phyloP scores from a whole-genome alignment of 2,888 invertebrate genomes.

The Aethes cnicana region DNA sequence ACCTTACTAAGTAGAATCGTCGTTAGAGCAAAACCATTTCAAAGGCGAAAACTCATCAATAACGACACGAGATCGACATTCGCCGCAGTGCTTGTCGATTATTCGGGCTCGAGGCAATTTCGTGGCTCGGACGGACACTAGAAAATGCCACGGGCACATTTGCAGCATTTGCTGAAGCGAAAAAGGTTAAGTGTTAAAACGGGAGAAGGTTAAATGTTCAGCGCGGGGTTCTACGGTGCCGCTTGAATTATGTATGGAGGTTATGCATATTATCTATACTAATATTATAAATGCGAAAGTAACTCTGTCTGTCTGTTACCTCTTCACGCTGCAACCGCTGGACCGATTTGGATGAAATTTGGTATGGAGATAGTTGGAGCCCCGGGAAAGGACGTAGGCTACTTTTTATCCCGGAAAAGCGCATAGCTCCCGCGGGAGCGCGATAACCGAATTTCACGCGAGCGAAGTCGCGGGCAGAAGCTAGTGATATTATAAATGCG shows the following conservation, averaged over 20 bases:
- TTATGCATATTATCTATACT: constrained; percentile 14
- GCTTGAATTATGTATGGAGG: constrained; percentile 26
- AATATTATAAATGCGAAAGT: too few relatives aligned
- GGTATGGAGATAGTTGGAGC: too few relatives aligned
- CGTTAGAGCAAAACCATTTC: not conserved
- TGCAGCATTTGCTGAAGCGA: constrained; percentile 22
- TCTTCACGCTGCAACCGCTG: too few relatives aligned
- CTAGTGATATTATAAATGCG: too few relatives aligned
- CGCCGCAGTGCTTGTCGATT: not conserved
- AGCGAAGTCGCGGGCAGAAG: too few relatives aligned
- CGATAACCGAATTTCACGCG: too few relatives aligned
- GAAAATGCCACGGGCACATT: constrained; percentile 23
- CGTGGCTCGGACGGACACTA: constrained; percentile 8
- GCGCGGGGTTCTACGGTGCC: constrained; percentile 17
- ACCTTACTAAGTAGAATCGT: too few relatives aligned
- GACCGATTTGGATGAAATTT: too few relatives aligned
- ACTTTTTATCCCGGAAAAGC: too few relatives aligned
- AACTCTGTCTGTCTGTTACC: too few relatives aligned
- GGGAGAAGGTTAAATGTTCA: constrained; percentile 27
- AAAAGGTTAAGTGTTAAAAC: constrained; percentile 30
- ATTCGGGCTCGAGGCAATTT: constrained; percentile 9
- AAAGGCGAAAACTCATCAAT: constrained; percentile 2
- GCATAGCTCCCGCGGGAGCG: too few relatives aligned
- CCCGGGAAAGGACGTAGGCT: too few relatives aligned
- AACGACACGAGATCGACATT: not conserved